These are phyloP conservation scores for Meteorus colon DNA, from an alignment of 2,888 invertebrate species.

Conservation along the genomic window DNA sequence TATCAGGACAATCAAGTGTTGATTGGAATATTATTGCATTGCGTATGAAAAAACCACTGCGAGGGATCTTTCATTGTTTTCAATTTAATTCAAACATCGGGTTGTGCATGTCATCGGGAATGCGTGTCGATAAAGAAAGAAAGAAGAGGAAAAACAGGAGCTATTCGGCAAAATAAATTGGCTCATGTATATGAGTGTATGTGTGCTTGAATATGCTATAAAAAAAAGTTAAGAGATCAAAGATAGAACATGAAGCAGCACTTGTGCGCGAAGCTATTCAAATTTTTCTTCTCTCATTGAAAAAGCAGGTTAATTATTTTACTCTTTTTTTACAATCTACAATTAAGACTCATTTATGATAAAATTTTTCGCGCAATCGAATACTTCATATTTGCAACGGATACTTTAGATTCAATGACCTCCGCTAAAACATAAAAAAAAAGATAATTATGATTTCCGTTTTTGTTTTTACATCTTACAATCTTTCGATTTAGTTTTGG, in stretches of 20 bases:
- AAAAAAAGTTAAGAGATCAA: slow-evolving; percentile 28
- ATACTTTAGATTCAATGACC: slow-evolving; percentile 54
- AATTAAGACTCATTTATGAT: slow-evolving; percentile 65
- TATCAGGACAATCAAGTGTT: neutral
- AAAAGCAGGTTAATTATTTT: slow-evolving; percentile 57
- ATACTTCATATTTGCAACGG: slow-evolving; percentile 34
- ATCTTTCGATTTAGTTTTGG: slow-evolving; percentile 37
- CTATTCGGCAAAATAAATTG: neutral
- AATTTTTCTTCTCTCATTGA: slow-evolving; percentile 29
- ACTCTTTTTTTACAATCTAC: slow-evolving; percentile 69
- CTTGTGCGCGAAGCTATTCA: slow-evolving; percentile 44
- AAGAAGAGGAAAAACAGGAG: slow-evolving; percentile 10
- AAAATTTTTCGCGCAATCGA: slow-evolving; percentile 61
- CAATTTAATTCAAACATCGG: neutral
- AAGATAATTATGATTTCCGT: neutral
- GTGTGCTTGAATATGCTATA: slow-evolving; percentile 11
- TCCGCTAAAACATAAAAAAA: slow-evolving; percentile 53
- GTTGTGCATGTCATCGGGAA: slow-evolving; percentile 36
- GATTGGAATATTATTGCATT: slow-evolving; percentile 16
- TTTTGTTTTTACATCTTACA: slow-evolving; percentile 56
- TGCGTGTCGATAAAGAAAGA: slow-evolving; percentile 25
- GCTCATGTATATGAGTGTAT: neutral
- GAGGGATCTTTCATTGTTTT: slow-evolving; percentile 38
- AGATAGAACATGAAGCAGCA: slow-evolving; percentile 45
- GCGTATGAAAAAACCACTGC: slow-evolving; percentile 47